Conservation (phyloP, 2,797 vertebrate genomes). For the Megaceryle alcyon region DNA sequence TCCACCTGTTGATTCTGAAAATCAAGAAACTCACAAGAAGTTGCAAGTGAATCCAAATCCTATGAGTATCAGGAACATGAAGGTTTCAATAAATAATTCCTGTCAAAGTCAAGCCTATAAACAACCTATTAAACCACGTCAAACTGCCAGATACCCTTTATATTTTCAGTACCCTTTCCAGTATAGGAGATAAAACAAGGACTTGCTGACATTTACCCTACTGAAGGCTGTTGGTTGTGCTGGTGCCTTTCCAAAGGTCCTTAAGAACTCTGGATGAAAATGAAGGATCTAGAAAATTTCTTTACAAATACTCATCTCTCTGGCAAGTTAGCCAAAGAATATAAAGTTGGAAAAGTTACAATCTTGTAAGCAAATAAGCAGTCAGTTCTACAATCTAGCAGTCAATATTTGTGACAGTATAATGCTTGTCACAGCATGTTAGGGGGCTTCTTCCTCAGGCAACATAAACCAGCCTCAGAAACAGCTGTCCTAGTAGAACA, state of each 20-base stretch:
- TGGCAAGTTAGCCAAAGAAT: background rate
- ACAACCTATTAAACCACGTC: conserved; percentile 38
- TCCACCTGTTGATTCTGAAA: conserved; percentile 24
- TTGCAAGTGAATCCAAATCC: conserved; percentile 34
- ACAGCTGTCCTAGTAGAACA: background rate
- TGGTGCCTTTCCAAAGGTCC: conserved; percentile 4
- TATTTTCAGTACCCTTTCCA: background rate
- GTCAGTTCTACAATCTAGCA: background rate
- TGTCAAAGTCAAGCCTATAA: conserved; percentile 19
- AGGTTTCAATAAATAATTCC: conserved; percentile 25
- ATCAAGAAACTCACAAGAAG: background rate
- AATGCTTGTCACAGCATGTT: background rate
- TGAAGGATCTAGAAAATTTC: background rate
- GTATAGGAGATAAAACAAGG: background rate
- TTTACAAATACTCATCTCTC: background rate
- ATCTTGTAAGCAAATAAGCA: background rate
- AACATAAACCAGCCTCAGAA: background rate
- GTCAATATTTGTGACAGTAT: background rate
- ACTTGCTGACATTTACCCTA: background rate
- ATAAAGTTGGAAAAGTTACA: background rate
- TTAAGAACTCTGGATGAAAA: background rate
- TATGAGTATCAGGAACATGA: conserved; percentile 25
- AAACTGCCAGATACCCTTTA: conserved; percentile 8
- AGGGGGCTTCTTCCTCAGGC: background rate
- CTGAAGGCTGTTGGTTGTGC: background rate